Evolutionary conservation across 1,140 invertebrate genomes (phyloP).

Genomic region (Olivierus martensii): DNA sequence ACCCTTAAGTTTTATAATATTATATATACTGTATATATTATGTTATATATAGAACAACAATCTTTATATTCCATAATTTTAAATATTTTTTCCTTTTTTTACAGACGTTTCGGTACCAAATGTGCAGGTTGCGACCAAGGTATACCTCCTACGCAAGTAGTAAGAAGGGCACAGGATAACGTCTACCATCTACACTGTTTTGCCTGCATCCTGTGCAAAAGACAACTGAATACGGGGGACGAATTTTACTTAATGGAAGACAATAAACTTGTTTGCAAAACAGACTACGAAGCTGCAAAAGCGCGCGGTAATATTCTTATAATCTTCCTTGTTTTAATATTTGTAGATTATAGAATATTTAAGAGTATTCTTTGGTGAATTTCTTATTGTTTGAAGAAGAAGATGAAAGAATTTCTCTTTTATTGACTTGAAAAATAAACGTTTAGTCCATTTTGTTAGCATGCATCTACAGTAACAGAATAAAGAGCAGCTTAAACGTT

Average conservation of each 20-base stretch:
- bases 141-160: slow-evolving; percentile 91
- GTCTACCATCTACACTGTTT: slow-evolving; percentile 97
- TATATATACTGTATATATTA: too few relatives aligned
- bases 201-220: slow-evolving; percentile 85
- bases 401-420: too few relatives aligned
- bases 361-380: too few relatives aligned
- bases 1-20: too few relatives aligned
- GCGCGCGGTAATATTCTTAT: slow-evolving; percentile 54
- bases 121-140: slow-evolving; percentile 31
- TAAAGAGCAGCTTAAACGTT: too few relatives aligned
- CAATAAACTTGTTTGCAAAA: slow-evolving; percentile 91
- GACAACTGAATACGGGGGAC: slow-evolving; percentile 88
- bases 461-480: too few relatives aligned
- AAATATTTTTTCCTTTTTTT: neutral
- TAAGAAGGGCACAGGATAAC: slow-evolving; percentile 84
- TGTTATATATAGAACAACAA: too few relatives aligned
- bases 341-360: too few relatives aligned
- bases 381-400: too few relatives aligned
- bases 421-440: too few relatives aligned
- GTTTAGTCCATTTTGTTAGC: too few relatives aligned
- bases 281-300: slow-evolving; percentile 90
- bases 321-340: neutral
- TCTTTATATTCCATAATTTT: too few relatives aligned
- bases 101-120: slow-evolving; percentile 39
- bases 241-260: slow-evolving; percentile 98